Evolutionary conservation across 2,113 vertebrate species (phyloP), one percentile per base, ranked within the genome.

Genomic region (Sclerurus mexicanus): DNA sequence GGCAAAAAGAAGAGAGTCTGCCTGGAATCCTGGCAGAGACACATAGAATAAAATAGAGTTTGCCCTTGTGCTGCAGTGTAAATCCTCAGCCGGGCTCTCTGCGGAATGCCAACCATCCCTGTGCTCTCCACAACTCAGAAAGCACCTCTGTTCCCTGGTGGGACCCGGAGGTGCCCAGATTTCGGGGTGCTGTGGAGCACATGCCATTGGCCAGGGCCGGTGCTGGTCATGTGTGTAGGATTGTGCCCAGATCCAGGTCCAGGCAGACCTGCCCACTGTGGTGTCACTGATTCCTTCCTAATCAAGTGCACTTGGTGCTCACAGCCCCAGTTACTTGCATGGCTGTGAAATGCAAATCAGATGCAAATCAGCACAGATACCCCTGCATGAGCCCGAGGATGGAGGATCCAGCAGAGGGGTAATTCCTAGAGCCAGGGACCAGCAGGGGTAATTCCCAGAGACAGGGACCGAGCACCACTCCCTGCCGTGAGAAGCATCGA

Each of bases 151-250:
- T 25, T 74, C 52, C 33, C 53, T 3, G 7, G 22, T 50, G 46
- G 55, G 67, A 66, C 52, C 25, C 12, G 5, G 39, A 55, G 31
- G 11, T 20, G 33, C 33, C 16, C 24, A 46, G 42, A 17, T 28
- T 40, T 42, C 4, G 4, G 64, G 47, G 55, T 85, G n/a, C 58
- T 64, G 47, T 5, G 7, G 42, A 47, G 10, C 71, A 55, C 0
- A 15, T 33, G 14, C 35, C 0, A 4, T n/a, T 33, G 60, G 44
- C 52, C 66, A 37, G 42, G 40, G 53, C 50, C 4, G 4, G 7
- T 0, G 3, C 6, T 9, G 0, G n/a, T 9, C 1, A 1, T 14
- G 24, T 24, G 28, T 18, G 55, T 12, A 9, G 49, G 58, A 7
- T 12, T 31, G 27, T 27, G n/a, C 44, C 30, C 1, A 19, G 47